Evolutionary conservation across 2,113 vertebrate genomes (phyloP), one percentile per base, ranked within the genome.

Genomic region (Saccopteryx bilineata): DNA sequence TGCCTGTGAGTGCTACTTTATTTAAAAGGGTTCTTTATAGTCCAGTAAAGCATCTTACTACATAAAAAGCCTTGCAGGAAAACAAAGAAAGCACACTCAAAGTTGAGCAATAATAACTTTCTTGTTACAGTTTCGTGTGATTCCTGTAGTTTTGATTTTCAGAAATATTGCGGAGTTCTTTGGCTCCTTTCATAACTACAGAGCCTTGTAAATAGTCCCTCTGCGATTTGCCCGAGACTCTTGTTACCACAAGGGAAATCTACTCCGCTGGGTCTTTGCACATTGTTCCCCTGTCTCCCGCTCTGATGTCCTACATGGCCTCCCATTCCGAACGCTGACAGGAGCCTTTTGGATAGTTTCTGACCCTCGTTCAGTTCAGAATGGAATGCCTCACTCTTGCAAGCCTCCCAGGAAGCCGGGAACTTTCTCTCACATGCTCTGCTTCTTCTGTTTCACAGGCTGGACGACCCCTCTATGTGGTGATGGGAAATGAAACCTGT

Each of bases 391-490:
- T 89, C 28, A 33, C 24, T 71, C 58, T 63, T 65, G 12, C 31
- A 31, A 68, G 28, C 39, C 31, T 79, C 93, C 61, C 75, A 66
- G 28, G 26, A 72, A 74, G 33, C 39, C 13, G 24, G 68, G 52
- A 79, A 72, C 10, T 24, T 74, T 90, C 58, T 89, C 39, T 96
- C 31, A 95, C 61, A 7, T n/a, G 60, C 9, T 86, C 82, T 97
- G n/a, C 26, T 94, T 89, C 76, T 96, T 86, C 5, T 98, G n/a
- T 98, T 28, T 98, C 98, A 58, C 97, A 99, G 99, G 98, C 98
- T 98, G 95, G 99, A 99, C 97, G 99, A 99, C 10, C 98, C 98
- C 98, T 98, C 98, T 1, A 95, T 99, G 98, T 99, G 98, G 99
- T 99, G 98, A 99, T 98, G 97, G 96, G 85, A 98, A 96, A 95